A percentile compares a stretch with the other conserved stretches of the same genome.
phyloP scores from a whole-genome alignment of 2,888 invertebrate species.

The Bursaphelenchus okinawaensis region DNA sequence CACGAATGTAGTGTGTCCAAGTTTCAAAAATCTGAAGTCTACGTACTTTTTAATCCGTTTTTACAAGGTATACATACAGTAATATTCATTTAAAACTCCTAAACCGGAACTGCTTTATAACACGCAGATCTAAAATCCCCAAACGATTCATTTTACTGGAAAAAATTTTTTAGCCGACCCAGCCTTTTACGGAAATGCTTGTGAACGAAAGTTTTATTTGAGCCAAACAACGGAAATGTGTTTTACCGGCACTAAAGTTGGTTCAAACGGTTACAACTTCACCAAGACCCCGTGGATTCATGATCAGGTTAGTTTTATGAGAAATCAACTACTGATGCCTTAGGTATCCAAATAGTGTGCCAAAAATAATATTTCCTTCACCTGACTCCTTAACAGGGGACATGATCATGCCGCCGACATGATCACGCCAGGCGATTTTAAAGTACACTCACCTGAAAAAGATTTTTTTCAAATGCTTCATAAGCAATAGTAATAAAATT shows the following conservation, averaged over 20 bases:
- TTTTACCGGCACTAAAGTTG: conserved; percentile 8
- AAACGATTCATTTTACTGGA: neutral
- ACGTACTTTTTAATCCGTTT: conserved; percentile 18
- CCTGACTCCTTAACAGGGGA: too few relatives aligned
- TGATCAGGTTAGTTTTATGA: conserved; percentile 11
- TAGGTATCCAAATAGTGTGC: too few relatives aligned
- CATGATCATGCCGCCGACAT: too few relatives aligned
- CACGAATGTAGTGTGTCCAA: conserved; percentile 1
- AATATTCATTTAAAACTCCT: too few relatives aligned
- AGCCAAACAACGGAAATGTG: conserved; percentile 11
- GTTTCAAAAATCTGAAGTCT: conserved; percentile 6
- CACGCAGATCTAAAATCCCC: too few relatives aligned
- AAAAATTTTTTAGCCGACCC: conserved; percentile 11
- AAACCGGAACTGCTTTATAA: too few relatives aligned
- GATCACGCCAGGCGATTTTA: too few relatives aligned
- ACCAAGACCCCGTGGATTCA: conserved; percentile 14
- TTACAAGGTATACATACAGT: neutral
- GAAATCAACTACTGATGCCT: too few relatives aligned
- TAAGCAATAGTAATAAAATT: too few relatives aligned
- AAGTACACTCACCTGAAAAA: conserved; percentile 11
- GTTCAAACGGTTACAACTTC: conserved; percentile 9
- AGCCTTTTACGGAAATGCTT: conserved; percentile 3
- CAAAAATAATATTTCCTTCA: too few relatives aligned
- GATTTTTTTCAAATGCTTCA: too few relatives aligned
- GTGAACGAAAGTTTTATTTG: conserved; percentile 13